Base-by-base conservation (phyloP, 2,113 vertebrate genomes). In the Cheirogaleus medius region DNA sequence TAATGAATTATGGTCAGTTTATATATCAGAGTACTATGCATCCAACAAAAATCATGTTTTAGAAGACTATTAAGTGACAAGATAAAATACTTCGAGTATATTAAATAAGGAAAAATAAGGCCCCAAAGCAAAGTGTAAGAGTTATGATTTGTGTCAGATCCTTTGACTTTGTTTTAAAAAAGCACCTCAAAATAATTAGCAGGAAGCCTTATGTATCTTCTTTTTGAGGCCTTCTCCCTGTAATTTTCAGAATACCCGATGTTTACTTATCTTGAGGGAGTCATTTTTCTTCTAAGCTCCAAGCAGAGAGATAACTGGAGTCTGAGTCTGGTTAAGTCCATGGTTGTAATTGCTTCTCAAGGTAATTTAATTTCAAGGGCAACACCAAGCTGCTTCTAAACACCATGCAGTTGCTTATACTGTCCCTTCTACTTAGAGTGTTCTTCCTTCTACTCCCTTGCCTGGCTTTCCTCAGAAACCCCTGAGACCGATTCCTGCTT, bases 171-270 rank as follows among this genome's bases (percentile, higher is more conserved):
- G 37, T 94, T 90, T 71, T 37, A 47, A 20, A 49, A 49, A 49
- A 34, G 42, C 47, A 89, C 44, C 37, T 56, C 60, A 89, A 32
- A 58, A 7, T 34, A 66, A 42, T 84, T 88, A 87, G 49, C 29
- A 90, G 27, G 49, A 90, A 93, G 32, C 37, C 58, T 91, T 34
- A 44, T n/a, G 10, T 69, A 54, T 71, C 49, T 90, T 86, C 73
- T 25, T 76, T 34, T 87, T 71, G 32, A 91, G 60, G 9, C 39
- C 27, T 93, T 29, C 13, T 71, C 27, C 44, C 34, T 87, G 0
- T 90, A 77, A 69, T 95, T 97, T 76, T 91, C 82, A 78, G 52
- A 91, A 23, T 86, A 44, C 14, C 39, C 10, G 8, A 77, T 76
- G 56, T 42, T 85, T 66, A 80, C 8, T 90, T 81, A 39, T 58